A percentile compares a stretch with the other conserved stretches of the same genome.
Conservation (phyloP, 92 coral and sea anemone species). For the Palythoa caribaeorum region DNA sequence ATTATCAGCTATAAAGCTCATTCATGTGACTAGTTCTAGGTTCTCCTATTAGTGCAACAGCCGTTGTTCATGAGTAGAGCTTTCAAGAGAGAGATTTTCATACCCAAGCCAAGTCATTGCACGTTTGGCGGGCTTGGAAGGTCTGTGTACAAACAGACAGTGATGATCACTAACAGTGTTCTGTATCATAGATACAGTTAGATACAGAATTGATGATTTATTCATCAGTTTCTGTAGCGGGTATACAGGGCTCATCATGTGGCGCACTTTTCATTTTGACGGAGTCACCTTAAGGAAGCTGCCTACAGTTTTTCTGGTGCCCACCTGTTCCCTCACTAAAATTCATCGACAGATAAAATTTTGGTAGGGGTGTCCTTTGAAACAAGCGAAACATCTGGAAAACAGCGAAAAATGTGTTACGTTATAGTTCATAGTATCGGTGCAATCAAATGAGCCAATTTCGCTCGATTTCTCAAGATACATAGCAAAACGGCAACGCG, state of each 20-base stretch:
- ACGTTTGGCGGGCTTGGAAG: slow-evolving; percentile 24
- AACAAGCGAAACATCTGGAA: slow-evolving; percentile 23
- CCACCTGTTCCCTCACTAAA: slow-evolving; percentile 25
- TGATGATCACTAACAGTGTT: slow-evolving; percentile 23
- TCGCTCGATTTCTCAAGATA: slow-evolving; percentile 23
- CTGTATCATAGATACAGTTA: slow-evolving; percentile 22
- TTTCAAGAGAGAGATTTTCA: slow-evolving; percentile 22
- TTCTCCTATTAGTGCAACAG: slow-evolving; percentile 5
- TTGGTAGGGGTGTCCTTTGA: slow-evolving; percentile 25
- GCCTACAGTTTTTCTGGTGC: slow-evolving; percentile 25
- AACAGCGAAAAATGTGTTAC: slow-evolving; percentile 23
- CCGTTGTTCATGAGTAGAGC: slow-evolving; percentile 25
- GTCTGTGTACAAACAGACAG: slow-evolving; percentile 22
- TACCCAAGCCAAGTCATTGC: slow-evolving; percentile 23
- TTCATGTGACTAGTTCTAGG: slow-evolving; percentile 1
- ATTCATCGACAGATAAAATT: slow-evolving; percentile 21
- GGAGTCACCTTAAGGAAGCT: slow-evolving; percentile 23
- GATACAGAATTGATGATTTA: slow-evolving; percentile 18
- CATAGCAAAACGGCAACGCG: slow-evolving; percentile 26
- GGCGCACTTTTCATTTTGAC: slow-evolving; percentile 24
- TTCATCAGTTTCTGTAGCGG: slow-evolving; percentile 22
- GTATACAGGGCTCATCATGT: slow-evolving; percentile 24
- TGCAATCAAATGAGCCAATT: slow-evolving; percentile 20
- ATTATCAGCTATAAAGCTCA: slow-evolving; percentile 3
- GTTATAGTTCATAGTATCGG: slow-evolving; percentile 23